Conservation (phyloP, 2,113 vertebrate species). For the Ptyas mucosa region DNA sequence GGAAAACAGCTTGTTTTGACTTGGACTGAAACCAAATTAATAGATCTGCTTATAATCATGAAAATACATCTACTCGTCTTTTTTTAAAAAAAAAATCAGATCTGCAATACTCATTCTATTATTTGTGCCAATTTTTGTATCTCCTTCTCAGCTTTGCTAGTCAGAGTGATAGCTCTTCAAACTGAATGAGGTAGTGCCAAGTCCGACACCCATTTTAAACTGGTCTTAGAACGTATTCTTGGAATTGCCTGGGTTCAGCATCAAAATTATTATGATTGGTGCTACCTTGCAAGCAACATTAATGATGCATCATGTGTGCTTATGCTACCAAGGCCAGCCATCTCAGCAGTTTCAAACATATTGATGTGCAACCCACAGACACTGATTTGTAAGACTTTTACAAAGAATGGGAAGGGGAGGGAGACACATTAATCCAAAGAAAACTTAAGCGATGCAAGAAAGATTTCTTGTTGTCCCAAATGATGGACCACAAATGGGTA, state of each 20-base stretch:
- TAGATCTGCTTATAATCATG: background rate
- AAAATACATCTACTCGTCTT: background rate
- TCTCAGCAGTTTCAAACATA: background rate
- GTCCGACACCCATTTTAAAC: background rate
- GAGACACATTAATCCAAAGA: background rate
- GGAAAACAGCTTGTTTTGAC: background rate
- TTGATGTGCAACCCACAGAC: background rate
- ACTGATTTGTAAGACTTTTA: background rate
- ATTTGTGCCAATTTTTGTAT: background rate
- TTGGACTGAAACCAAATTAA: background rate
- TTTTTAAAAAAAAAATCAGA: background rate
- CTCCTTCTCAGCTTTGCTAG: background rate
- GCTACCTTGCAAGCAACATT: background rate
- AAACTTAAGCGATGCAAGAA: background rate
- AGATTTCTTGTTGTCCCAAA: background rate
- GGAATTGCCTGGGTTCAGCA: background rate
- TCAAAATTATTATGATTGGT: background rate
- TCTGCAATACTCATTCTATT: background rate
- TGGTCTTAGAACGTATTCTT: background rate
- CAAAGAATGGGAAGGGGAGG: background rate
- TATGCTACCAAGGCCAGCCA: background rate
- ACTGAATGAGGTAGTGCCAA: background rate
- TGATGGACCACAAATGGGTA: background rate
- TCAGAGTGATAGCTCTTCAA: background rate
- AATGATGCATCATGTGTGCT: background rate